Conservation (phyloP, 2,888 invertebrate genomes). For the Aleiodes alternator region DNA sequence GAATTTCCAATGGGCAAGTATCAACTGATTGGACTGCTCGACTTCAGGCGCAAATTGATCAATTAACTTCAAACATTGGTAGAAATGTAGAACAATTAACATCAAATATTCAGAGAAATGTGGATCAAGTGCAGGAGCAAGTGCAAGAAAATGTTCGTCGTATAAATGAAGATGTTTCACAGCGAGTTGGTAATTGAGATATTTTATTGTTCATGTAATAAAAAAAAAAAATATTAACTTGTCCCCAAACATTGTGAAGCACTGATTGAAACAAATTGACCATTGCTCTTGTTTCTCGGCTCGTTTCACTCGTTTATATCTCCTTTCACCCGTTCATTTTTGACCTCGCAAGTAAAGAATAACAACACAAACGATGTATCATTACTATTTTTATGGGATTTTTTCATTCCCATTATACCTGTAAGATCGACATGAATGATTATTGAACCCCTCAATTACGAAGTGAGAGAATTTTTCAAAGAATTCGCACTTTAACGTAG, state of each 20-base stretch:
- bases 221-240: slow-evolving; percentile 14
- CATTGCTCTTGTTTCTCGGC: slow-evolving; percentile 2
- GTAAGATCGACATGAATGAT: slow-evolving; percentile 9
- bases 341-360: slow-evolving; percentile 3
- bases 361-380: slow-evolving; percentile 7
- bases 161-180: slow-evolving; percentile 39
- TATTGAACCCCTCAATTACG: slow-evolving; percentile 19
- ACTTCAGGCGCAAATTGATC: slow-evolving; percentile 48
- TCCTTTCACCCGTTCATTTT: slow-evolving; percentile 20
- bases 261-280: slow-evolving; percentile 16
- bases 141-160: slow-evolving; percentile 52
- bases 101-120: slow-evolving; percentile 52
- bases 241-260: background rate
- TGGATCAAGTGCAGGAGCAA: slow-evolving; percentile 50
- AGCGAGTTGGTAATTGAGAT: slow-evolving; percentile 45
- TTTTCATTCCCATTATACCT: background rate
- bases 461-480: background rate
- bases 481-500: no score
- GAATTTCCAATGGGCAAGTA: slow-evolving; percentile 46
- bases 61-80: slow-evolving; percentile 53
- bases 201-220: background rate
- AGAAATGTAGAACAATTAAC: slow-evolving; percentile 51
- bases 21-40: slow-evolving; percentile 48
- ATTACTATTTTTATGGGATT: slow-evolving; percentile 3
- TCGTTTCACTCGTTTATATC: slow-evolving; percentile 6